phyloP scores from a whole-genome alignment of 1,140 invertebrate species.

The Polypedilum pembai region DNA sequence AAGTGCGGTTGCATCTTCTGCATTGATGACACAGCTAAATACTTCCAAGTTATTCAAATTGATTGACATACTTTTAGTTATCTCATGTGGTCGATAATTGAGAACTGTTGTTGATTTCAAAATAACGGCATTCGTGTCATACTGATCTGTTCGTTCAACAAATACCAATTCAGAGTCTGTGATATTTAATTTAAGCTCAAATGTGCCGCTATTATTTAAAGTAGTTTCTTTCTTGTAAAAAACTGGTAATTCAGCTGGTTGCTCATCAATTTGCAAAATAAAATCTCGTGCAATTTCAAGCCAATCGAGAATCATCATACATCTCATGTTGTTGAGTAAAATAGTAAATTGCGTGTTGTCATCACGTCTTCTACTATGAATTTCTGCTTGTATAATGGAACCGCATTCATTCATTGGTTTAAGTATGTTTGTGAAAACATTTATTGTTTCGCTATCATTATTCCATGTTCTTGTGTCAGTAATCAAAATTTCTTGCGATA shows the following conservation, averaged over 20 bases:
- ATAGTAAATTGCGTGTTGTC: conserved; percentile 79
- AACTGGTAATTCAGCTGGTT: conserved; percentile 20
- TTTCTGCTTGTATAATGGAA: conserved; percentile 71
- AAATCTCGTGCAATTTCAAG: conserved; percentile 80
- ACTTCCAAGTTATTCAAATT: conserved; percentile 86
- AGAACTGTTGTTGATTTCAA: conserved; percentile 84
- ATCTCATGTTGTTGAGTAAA: conserved; percentile 88
- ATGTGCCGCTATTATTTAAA: conserved; percentile 40
- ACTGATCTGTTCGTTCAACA: conserved; percentile 79
- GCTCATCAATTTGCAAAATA: conserved; percentile 46
- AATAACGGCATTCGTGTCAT: conserved; percentile 90
- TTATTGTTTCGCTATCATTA: conserved; percentile 46
- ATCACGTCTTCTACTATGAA: conserved; percentile 65
- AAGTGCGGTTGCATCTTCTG: conserved; percentile 87
- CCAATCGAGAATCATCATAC: conserved; percentile 92
- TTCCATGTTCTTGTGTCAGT: conserved; percentile 58
- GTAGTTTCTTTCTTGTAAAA: neutral
- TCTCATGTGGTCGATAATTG: conserved; percentile 64
- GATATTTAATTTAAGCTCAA: conserved; percentile 88
- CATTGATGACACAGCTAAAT: conserved; percentile 85
- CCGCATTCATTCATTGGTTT: conserved; percentile 54
- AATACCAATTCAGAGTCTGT: conserved; percentile 92
- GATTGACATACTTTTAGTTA: conserved; percentile 71
- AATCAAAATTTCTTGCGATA: conserved; percentile 85
- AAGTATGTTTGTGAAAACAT: conserved; percentile 85